phyloP scores from a whole-genome alignment of 2,797 vertebrate species.

The Semaprochilodus insignis region DNA sequence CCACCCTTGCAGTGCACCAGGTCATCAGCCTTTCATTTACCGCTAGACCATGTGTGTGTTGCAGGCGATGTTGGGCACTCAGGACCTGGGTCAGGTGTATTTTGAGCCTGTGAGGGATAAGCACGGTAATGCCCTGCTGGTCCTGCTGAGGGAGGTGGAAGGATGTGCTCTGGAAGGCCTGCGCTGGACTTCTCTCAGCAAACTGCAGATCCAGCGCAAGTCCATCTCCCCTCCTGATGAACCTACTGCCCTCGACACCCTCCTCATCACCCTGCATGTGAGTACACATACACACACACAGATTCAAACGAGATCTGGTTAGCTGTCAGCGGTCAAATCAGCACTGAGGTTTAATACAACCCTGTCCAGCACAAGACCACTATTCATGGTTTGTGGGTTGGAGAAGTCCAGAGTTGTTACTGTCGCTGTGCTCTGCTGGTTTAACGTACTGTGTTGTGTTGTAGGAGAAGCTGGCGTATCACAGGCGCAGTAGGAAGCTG shows the following conservation, averaged over 20 bases:
- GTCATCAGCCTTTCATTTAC: neutral
- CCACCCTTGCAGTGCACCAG: too few relatives aligned
- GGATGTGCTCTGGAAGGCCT: slow-evolving; percentile 82
- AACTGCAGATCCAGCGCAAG: slow-evolving; percentile 89
- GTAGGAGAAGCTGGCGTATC: slow-evolving; percentile 90
- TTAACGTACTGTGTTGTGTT: slow-evolving; percentile 3
- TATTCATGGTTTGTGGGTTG: too few relatives aligned
- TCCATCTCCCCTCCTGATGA: slow-evolving; percentile 88
- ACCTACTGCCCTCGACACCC: slow-evolving; percentile 86
- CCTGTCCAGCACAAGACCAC: too few relatives aligned
- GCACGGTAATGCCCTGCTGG: slow-evolving; percentile 89
- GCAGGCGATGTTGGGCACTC: slow-evolving; percentile 73
- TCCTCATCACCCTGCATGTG: slow-evolving; percentile 89
- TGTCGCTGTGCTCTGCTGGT: too few relatives aligned
- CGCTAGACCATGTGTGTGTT: neutral
- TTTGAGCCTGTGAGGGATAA: slow-evolving; percentile 92
- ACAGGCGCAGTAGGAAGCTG: slow-evolving; percentile 84
- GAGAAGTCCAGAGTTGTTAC: too few relatives aligned
- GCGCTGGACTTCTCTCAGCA: slow-evolving; percentile 86
- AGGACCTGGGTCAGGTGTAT: slow-evolving; percentile 90
- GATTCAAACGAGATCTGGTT: neutral
- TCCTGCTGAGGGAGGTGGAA: slow-evolving; percentile 88
- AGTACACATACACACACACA: slow-evolving; percentile 58
- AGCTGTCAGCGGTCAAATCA: neutral
- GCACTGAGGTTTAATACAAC: too few relatives aligned